Evolutionary conservation across 1,140 invertebrate species (phyloP).

Genomic region (Tetranychus urticae): DNA sequence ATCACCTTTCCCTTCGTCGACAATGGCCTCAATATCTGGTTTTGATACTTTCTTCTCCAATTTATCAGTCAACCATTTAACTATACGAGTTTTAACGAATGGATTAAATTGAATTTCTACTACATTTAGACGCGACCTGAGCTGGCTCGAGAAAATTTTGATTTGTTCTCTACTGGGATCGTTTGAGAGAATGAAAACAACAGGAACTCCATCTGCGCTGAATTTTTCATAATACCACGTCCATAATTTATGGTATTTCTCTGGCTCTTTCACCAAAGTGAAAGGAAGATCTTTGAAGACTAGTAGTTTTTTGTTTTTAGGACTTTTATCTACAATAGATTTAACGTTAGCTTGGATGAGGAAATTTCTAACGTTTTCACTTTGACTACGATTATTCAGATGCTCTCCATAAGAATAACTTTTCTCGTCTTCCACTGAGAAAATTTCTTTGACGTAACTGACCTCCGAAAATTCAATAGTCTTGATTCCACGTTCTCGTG

Average conservation of each 20-base stretch:
- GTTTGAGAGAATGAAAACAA: neutral
- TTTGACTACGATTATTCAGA: neutral
- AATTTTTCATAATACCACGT: neutral
- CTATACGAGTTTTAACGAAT: neutral
- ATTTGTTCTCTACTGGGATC: neutral
- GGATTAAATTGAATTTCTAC: neutral
- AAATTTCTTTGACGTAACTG: neutral
- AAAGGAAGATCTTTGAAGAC: neutral
- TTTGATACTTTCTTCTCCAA: neutral
- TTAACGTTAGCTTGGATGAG: neutral
- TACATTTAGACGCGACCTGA: neutral
- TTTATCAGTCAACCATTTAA: neutral
- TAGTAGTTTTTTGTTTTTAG: neutral
- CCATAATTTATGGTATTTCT: neutral
- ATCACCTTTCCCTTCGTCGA: neutral
- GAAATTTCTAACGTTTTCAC: neutral
- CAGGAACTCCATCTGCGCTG: neutral
- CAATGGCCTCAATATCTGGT: neutral
- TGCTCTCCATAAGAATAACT: neutral
- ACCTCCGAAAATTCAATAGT: neutral
- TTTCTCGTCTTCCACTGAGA: neutral
- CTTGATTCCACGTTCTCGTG: neutral
- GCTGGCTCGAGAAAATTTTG: neutral
- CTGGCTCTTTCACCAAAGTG: neutral
- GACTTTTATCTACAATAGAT: neutral